Evolutionary conservation across 2,888 invertebrate genomes (phyloP).

Genomic region (Gasteruption jaculator): DNA sequence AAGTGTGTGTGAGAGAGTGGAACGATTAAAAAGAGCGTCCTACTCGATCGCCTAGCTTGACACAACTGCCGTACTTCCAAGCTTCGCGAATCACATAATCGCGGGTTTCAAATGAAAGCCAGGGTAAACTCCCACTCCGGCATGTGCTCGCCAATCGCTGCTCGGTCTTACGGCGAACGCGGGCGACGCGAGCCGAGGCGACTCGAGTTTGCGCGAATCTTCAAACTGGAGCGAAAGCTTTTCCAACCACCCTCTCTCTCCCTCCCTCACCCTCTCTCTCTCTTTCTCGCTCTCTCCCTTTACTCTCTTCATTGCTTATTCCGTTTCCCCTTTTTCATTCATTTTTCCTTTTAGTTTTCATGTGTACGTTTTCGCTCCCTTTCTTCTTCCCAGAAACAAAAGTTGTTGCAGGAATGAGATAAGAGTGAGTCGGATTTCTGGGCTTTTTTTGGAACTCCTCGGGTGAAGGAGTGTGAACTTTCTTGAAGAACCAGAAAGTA

Average conservation of each 20-base stretch:
- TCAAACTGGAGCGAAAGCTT: conserved; percentile 13
- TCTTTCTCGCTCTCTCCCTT: conserved; percentile 17
- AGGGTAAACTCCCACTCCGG: no score
- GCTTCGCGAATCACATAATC: conserved; percentile 14
- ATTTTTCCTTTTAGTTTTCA: conserved; percentile 7
- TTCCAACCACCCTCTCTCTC: conserved; percentile 13
- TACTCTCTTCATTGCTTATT: conserved; percentile 11
- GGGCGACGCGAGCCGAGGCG: conserved; percentile 17
- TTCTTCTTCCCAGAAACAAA: conserved; percentile 8
- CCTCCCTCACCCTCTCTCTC: no score
- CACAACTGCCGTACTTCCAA: conserved; percentile 46
- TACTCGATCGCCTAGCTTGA: conserved; percentile 52
- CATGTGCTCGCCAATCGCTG: conserved; percentile 34
- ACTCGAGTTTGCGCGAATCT: conserved; percentile 23
- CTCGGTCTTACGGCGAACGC: not conserved
- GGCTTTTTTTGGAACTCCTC: no score
- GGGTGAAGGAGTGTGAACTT: no score
- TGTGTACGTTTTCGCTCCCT: conserved; percentile 13
- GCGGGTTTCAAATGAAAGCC: conserved; percentile 41
- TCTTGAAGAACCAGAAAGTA: no score
- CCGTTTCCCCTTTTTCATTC: conserved; percentile 16
- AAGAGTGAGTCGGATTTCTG: no score
- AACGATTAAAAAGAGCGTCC: conserved; percentile 49
- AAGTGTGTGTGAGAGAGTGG: conserved; percentile 37
- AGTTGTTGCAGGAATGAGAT: no score